These are phyloP conservation scores for Drosophila nebulosa DNA, from an alignment of 1,140 invertebrate genomes.

Conservation along the genomic window DNA sequence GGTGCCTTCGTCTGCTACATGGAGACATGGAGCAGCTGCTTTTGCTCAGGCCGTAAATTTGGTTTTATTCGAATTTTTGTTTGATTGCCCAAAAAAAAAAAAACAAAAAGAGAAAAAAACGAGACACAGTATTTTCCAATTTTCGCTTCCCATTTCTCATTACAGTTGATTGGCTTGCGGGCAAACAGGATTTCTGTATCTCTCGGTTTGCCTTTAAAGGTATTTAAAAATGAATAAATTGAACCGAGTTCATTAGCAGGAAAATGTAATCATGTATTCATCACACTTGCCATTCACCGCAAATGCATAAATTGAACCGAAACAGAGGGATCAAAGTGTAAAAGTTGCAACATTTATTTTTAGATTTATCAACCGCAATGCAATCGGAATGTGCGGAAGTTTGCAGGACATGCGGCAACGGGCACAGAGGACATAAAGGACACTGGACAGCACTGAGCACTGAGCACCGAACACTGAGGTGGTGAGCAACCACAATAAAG, in stretches of 20 bases:
- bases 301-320: constrained; percentile 34
- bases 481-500: constrained; percentile 53
- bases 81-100: background rate
- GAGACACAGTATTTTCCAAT: constrained; percentile 29
- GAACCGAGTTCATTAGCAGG: background rate
- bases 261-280: constrained; percentile 1
- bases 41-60: constrained; percentile 23
- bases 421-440: background rate
- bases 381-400: constrained; percentile 14
- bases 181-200: background rate
- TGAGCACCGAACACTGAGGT: background rate
- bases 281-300: constrained; percentile 3
- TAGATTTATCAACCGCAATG: constrained; percentile 39
- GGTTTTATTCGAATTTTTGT: constrained; percentile 21
- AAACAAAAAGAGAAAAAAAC: background rate
- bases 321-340: constrained; percentile 34
- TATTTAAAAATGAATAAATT: background rate
- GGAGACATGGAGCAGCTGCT: constrained; percentile 11
- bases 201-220: background rate
- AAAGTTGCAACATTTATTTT: constrained; percentile 45
- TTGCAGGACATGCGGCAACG: constrained; percentile 17
- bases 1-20: background rate
- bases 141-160: constrained; percentile 24
- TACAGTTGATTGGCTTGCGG: background rate
- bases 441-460: background rate